A percentile compares a stretch with the other conserved stretches of the same genome.
Evolutionary conservation across 1,140 invertebrate species (phyloP).

Genomic region (Zaprionus gabonicus): DNA sequence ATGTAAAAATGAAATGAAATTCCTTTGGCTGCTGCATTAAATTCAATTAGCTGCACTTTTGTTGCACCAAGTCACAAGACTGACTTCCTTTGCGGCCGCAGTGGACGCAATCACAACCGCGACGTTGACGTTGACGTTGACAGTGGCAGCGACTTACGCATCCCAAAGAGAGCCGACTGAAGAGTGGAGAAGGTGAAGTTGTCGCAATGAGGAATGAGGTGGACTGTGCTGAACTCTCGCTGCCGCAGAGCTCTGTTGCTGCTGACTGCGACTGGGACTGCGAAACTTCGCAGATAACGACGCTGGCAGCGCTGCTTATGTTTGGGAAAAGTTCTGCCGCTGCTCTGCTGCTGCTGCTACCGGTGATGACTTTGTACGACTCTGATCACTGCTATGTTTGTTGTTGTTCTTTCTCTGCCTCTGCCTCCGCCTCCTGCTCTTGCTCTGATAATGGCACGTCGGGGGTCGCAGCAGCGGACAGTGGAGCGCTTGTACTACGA

Average conservation of each 20-base stretch:
- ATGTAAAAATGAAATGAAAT: conserved; percentile 65
- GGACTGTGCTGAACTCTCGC: neutral
- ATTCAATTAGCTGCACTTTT: conserved; percentile 74
- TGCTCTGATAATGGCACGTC: conserved; percentile 44
- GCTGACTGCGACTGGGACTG: conserved; percentile 13
- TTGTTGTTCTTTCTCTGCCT: conserved; percentile 41
- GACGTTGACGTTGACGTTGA: conserved; percentile 8
- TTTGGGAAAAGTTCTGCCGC: conserved; percentile 36
- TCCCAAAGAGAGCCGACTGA: conserved; percentile 29
- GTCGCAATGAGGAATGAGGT: conserved; percentile 12
- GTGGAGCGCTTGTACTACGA: conserved; percentile 19
- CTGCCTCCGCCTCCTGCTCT: neutral
- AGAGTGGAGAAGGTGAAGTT: conserved; percentile 27
- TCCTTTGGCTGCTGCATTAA: conserved; percentile 72
- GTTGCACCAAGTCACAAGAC: conserved; percentile 72
- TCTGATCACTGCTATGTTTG: conserved; percentile 18
- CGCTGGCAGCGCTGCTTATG: conserved; percentile 31
- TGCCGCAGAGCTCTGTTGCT: conserved; percentile 10
- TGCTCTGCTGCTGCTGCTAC: conserved; percentile 24
- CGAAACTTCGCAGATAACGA: conserved; percentile 9
- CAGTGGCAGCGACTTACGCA: conserved; percentile 12
- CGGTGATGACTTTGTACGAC: conserved; percentile 28
- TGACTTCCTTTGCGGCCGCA: conserved; percentile 64
- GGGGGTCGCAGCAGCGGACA: neutral
- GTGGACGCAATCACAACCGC: conserved; percentile 12